Evolutionary conservation across 2,888 invertebrate species (phyloP).

Genomic region (Schizaphis graminum): DNA sequence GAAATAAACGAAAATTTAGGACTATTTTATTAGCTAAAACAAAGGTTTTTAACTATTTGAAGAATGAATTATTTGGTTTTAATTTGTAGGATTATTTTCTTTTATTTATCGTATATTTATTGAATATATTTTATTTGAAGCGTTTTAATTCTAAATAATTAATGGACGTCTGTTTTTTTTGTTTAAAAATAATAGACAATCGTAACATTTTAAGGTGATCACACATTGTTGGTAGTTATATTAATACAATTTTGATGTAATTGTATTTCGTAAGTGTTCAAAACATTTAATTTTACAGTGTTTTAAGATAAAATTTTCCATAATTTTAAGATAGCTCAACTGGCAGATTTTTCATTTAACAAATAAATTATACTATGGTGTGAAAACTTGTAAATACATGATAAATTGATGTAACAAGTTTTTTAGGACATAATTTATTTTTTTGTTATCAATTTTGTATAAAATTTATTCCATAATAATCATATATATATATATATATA

Average conservation of each 20-base stretch:
- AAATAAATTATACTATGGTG: not conserved
- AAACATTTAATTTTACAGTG: constrained; percentile 35
- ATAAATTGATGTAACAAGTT: constrained; percentile 36
- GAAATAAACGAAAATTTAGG: constrained; percentile 42
- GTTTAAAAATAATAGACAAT: constrained; percentile 62
- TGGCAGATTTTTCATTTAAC: constrained; percentile 40
- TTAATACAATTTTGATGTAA: constrained; percentile 45
- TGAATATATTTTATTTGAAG: constrained; percentile 55
- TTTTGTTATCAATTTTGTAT: constrained; percentile 54
- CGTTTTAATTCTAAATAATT: constrained; percentile 65
- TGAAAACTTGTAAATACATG: constrained; percentile 33
- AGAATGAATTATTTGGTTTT: constrained; percentile 51
- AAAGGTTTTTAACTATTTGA: constrained; percentile 39
- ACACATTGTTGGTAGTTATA: constrained; percentile 49
- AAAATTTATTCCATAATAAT: constrained; percentile 58
- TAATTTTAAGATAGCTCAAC: constrained; percentile 65
- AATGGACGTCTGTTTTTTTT: constrained; percentile 64
- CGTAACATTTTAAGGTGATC: constrained; percentile 57
- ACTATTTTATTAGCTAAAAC: constrained; percentile 53
- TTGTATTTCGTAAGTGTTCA: constrained; percentile 55
- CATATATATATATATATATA: constrained; percentile 36
- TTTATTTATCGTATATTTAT: constrained; percentile 40
- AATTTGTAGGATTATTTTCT: constrained; percentile 49
- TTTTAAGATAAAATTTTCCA: constrained; percentile 46
- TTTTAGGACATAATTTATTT: constrained; percentile 41